Evolutionary conservation across 2,888 invertebrate species (phyloP).

Genomic region (Ochropleura plecta): DNA sequence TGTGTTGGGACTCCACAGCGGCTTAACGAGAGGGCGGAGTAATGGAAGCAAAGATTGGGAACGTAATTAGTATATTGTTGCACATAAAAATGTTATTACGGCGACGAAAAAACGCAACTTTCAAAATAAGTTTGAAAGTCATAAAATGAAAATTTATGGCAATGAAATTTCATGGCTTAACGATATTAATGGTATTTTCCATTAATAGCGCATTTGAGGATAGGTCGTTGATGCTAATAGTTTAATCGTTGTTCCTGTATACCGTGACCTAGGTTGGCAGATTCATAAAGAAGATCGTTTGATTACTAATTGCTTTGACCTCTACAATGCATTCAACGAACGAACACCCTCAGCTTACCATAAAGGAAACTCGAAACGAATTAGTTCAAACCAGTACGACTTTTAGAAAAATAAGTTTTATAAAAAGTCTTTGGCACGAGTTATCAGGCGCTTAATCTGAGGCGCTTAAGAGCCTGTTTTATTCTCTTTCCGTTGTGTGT

Average conservation of each 20-base stretch:
- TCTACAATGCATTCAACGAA: constrained; percentile 24
- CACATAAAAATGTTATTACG: constrained; percentile 65
- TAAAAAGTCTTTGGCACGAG: constrained; percentile 37
- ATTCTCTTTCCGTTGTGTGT: constrained; percentile 45
- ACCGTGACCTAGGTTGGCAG: constrained; percentile 37
- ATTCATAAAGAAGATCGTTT: constrained; percentile 28
- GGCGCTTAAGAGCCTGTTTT: constrained; percentile 46
- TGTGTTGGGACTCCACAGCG: constrained; percentile 65
- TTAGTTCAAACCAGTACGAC: constrained; percentile 13
- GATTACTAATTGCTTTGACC: constrained; percentile 47
- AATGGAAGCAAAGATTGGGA: constrained; percentile 72
- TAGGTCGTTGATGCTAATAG: constrained; percentile 35
- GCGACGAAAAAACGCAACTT: constrained; percentile 57
- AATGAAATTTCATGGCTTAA: constrained; percentile 37
- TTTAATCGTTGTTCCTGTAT: constrained; percentile 42
- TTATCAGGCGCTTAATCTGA: constrained; percentile 29
- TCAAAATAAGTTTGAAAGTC: constrained; percentile 40
- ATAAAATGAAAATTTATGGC: constrained; percentile 61
- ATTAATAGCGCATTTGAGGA: constrained; percentile 16
- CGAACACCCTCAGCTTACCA: background rate
- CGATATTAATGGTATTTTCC: constrained; percentile 23
- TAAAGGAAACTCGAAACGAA: constrained; percentile 27
- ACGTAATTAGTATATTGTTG: constrained; percentile 75
- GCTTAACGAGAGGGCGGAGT: constrained; percentile 72
- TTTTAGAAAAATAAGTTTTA: background rate